Percentiles rank a stretch among this genome's conserved stretches.
phyloP scores from a whole-genome alignment of 2,888 invertebrate genomes.

The Clepsis dumicolana region DNA sequence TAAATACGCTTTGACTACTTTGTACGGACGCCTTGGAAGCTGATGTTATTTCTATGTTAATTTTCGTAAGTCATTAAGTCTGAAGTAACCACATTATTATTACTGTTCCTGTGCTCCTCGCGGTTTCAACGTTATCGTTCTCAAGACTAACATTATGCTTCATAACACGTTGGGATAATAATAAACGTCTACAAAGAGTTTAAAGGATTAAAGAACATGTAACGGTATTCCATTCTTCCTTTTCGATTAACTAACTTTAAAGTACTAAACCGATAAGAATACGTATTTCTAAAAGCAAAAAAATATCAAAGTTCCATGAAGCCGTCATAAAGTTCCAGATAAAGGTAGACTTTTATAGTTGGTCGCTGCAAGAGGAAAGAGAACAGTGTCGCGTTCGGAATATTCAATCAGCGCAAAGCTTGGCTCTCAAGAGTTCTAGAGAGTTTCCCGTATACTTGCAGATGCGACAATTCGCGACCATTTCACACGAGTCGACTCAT shows the following conservation, averaged over 20 bases:
- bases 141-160: constrained; percentile 29
- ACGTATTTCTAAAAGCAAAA: constrained; percentile 47
- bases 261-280: constrained; percentile 8
- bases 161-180: not conserved
- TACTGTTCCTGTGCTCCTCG: constrained; percentile 19
- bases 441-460: constrained; percentile 33
- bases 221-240: not conserved
- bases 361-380: constrained; percentile 50
- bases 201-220: constrained; percentile 9
- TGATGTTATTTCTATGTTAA: constrained; percentile 41
- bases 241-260: not conserved
- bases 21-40: constrained; percentile 26
- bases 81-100: constrained; percentile 37
- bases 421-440: constrained; percentile 43
- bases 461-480: constrained; percentile 16
- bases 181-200: not conserved
- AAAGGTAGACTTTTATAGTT: constrained; percentile 52
- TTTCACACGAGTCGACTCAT: constrained; percentile 17
- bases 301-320: constrained; percentile 26
- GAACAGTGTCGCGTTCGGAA: constrained; percentile 55
- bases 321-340: constrained; percentile 50
- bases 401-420: constrained; percentile 56
- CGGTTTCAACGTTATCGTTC: constrained; percentile 27
- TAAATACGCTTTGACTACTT: constrained; percentile 27
- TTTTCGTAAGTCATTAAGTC: constrained; percentile 38